These are phyloP conservation scores for Nebria brevicollis DNA, from an alignment of 2,888 invertebrate genomes.

Conservation along the genomic window DNA sequence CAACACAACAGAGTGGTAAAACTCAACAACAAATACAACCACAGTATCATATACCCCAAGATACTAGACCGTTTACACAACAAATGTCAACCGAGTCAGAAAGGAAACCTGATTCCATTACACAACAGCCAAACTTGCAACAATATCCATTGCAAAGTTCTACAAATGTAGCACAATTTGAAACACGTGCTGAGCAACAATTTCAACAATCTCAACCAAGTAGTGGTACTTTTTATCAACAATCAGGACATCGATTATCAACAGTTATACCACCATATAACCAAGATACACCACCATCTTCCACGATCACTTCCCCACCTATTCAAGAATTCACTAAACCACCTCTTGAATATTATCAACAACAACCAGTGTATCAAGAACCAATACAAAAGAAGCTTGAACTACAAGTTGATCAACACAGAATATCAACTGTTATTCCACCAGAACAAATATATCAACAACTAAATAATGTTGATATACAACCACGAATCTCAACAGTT, in stretches of 20 bases:
- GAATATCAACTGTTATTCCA: conserved; percentile 15
- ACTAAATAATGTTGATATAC: conserved; percentile 47
- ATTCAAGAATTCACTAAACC: conserved; percentile 21
- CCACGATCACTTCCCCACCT: conserved; percentile 24
- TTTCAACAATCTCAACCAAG: conserved; percentile 25
- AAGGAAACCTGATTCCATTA: conserved; percentile 11
- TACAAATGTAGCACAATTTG: conserved; percentile 15
- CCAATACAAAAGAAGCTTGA: conserved; percentile 45
- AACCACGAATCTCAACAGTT: conserved; percentile 31
- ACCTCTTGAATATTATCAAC: conserved; percentile 33
- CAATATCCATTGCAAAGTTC: not conserved
- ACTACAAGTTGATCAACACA: conserved; percentile 37
- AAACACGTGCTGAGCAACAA: conserved; percentile 21
- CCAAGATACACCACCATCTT: conserved; percentile 47
- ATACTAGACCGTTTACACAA: conserved; percentile 26
- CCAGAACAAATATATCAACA: conserved; percentile 27
- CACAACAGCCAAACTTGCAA: conserved; percentile 16
- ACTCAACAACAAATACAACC: conserved; percentile 31
- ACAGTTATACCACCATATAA: conserved; percentile 7
- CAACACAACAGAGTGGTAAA: conserved; percentile 14
- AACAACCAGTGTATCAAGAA: conserved; percentile 42
- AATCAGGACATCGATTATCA: conserved; percentile 47
- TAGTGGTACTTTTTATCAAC: conserved; percentile 31
- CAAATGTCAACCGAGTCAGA: conserved; percentile 20
- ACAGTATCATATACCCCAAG: not conserved